phyloP scores from a whole-genome alignment of 2,113 vertebrate genomes.

The Phyllostomus discolor region DNA sequence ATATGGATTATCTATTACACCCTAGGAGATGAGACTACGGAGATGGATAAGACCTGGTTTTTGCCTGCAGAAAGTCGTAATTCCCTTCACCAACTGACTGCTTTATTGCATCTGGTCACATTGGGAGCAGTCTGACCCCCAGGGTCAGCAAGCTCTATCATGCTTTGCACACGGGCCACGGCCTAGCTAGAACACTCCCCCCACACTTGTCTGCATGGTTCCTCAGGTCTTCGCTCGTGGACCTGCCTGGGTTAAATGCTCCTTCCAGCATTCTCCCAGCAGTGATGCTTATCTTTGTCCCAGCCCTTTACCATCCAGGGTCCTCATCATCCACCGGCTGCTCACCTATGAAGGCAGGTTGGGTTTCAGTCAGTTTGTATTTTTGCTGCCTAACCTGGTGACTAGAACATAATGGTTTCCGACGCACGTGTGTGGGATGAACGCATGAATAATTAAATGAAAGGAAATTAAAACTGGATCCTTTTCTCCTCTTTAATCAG shows the following conservation, averaged over 20 bases:
- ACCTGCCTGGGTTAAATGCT: not conserved
- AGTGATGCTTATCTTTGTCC: not conserved
- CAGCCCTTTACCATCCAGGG: not conserved
- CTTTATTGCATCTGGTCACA: not conserved
- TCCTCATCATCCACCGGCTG: not conserved
- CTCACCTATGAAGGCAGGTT: not conserved
- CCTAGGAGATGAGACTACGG: not conserved
- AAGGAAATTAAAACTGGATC: slow-evolving; percentile 11
- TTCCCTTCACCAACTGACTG: not conserved
- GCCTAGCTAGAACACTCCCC: fast-evolving
- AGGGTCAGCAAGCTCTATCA: not conserved
- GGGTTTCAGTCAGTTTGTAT: not conserved
- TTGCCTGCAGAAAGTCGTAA: not conserved
- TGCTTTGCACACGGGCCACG: not conserved
- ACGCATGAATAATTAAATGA: slow-evolving; percentile 24
- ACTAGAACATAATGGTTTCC: not conserved
- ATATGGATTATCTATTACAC: not conserved
- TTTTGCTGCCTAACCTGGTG: not conserved
- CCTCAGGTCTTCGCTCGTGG: not conserved
- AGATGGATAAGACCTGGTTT: not conserved
- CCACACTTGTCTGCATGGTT: fast-evolving
- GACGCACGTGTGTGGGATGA: not conserved
- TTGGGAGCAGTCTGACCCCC: not conserved
- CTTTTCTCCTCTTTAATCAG: not conserved
- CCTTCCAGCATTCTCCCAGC: not conserved